Base-by-base conservation (phyloP, 2,113 vertebrate genomes). In the Martes martes region DNA sequence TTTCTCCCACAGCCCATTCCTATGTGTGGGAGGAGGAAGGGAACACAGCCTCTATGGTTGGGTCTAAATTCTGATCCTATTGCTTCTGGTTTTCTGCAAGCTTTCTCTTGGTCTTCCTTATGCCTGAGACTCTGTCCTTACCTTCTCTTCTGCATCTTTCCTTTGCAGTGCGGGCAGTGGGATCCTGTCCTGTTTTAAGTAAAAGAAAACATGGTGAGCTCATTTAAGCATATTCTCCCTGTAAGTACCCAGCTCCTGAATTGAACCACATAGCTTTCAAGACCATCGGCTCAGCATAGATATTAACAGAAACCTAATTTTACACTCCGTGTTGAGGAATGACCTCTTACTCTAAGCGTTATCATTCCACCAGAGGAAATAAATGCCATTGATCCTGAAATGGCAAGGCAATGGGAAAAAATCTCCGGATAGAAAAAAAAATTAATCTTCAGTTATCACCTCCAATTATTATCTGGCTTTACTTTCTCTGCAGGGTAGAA, bases 231-330 rank as follows among this genome's bases (percentile, higher is more conserved):
- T 57, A 94, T 95, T 82, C 81, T 9, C 8, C 3, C 16, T 81
- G 8, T 83, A 36, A 94, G 9, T 73, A 82, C 18, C 19, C 65
- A 69, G 39, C 7, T 93, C 33, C 76, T 91, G 11, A 92, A 4
- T 82, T 94, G 59, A 93, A 83, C 6, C 26, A 63, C 11, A 73
- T 45, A 69, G 47, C 45, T 96, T 96, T 96, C 28, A 92, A 82
- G 91, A 67, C 33, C 47, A 33, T 79, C 89, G 23, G 74, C 76
- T 94, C 85, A 85, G 50, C 91, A 11, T 65, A 52, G 61, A 39
- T 96, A 92, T 80, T 98, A 94, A 67, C 52, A 96, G 65, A 90
- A 85, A 85, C 86, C 59, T 92, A 93, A 94, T 92, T 92, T 95
- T 94, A 84, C 78, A 36, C 52, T 93, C 28, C 47, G 4, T 80